These are phyloP conservation scores for Tenualosa thibaudeaui DNA, from an alignment of 2,797 vertebrate species.

Conservation along the genomic window DNA sequence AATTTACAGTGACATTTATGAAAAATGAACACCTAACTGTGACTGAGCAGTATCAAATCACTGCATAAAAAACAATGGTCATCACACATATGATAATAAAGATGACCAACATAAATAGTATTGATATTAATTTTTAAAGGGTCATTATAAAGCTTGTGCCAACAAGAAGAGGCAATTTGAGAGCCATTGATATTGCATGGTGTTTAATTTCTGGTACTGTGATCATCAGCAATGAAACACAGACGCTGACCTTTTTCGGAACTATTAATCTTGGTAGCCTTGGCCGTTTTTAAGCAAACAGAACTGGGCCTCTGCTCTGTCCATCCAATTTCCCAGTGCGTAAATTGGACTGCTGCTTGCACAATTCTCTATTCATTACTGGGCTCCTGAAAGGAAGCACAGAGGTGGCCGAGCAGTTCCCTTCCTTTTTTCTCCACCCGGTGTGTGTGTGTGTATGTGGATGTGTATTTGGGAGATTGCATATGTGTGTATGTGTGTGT, in stretches of 20 bases:
- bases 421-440: conserved; percentile 43
- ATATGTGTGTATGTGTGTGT: conserved; percentile 33
- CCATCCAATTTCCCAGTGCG: conserved; percentile 88
- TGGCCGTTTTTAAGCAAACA: conserved; percentile 91
- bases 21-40: neutral
- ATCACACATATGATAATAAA: neutral
- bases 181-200: conserved; percentile 53
- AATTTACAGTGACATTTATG: too few species aligned
- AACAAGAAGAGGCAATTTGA: conserved; percentile 49
- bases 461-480: neutral
- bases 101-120: neutral
- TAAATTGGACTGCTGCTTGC: conserved; percentile 90
- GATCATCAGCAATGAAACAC: conserved; percentile 76
- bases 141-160: conserved; percentile 22
- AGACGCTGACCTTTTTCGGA: conserved; percentile 89
- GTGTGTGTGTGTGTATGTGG: conserved; percentile 23
- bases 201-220: conserved; percentile 80
- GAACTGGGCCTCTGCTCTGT: conserved; percentile 80
- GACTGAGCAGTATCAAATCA: neutral
- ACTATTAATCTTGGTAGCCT: conserved; percentile 84
- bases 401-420: conserved; percentile 82
- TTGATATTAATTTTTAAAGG: conserved; percentile 21
- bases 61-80: neutral
- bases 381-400: conserved; percentile 87
- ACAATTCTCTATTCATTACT: conserved; percentile 98